Conservation (phyloP, 1,140 invertebrate genomes). For the Episyrphus balteatus region DNA sequence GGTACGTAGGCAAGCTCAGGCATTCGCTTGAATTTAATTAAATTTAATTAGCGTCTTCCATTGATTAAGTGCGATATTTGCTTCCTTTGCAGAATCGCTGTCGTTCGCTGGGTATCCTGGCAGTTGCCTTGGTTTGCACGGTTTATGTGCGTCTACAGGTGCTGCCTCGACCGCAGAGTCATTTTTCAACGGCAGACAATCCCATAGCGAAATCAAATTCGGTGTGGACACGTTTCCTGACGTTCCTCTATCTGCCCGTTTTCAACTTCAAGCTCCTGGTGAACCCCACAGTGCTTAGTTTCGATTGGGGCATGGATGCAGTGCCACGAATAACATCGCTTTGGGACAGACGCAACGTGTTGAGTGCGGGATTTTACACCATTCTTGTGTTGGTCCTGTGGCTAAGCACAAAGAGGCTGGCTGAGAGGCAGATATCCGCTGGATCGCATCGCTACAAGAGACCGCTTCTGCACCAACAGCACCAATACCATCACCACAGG, state of each 20-base stretch:
- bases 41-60: background rate
- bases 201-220: constrained; percentile 69
- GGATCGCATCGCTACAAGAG: background rate
- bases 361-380: constrained; percentile 59
- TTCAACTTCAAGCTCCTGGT: constrained; percentile 76
- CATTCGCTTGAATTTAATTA: background rate
- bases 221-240: constrained; percentile 59
- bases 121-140: constrained; percentile 43
- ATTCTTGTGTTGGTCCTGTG: constrained; percentile 41
- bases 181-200: constrained; percentile 83
- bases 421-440: background rate
- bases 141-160: constrained; percentile 51
- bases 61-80: background rate
- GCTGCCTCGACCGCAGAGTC: constrained; percentile 52
- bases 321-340: constrained; percentile 66
- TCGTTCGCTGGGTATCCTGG: constrained; percentile 51
- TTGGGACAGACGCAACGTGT: constrained; percentile 62
- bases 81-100: constrained; percentile 49
- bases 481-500: constrained; percentile 4
- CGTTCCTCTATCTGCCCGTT: constrained; percentile 77
- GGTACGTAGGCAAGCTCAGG: constrained; percentile 11
- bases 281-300: constrained; percentile 72
- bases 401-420: constrained; percentile 18
- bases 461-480: background rate
- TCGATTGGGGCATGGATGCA: constrained; percentile 94